phyloP scores from a whole-genome alignment of 2,113 vertebrate genomes.

The Penelope pileata region DNA sequence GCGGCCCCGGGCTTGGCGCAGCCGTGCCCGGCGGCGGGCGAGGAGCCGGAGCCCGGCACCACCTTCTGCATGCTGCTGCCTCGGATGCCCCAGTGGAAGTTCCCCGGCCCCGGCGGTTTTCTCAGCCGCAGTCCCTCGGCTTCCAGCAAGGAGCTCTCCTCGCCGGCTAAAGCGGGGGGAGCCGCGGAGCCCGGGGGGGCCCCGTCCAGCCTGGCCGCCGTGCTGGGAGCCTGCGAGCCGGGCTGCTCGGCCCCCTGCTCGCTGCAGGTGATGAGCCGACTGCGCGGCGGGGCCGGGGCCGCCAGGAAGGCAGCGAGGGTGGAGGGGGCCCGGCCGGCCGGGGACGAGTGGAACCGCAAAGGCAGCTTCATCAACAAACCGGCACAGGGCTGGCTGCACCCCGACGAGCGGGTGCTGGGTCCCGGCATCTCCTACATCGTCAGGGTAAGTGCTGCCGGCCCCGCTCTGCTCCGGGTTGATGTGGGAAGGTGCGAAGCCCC shows the following conservation, averaged over 20 bases:
- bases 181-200: slow-evolving; percentile 61
- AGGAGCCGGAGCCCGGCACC: slow-evolving; percentile 88
- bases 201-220: slow-evolving; percentile 83
- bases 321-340: slow-evolving; percentile 78
- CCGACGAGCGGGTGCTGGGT: slow-evolving; percentile 89
- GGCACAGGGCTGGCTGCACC: slow-evolving; percentile 94
- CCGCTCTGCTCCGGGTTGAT: background rate
- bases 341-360: slow-evolving; percentile 88
- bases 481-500: background rate
- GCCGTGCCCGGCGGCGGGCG: slow-evolving; percentile 77
- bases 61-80: slow-evolving; percentile 95
- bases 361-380: slow-evolving; percentile 95
- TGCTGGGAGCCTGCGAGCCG: slow-evolving; percentile 89
- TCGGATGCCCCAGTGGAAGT: slow-evolving; percentile 93
- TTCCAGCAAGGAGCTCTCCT: slow-evolving; percentile 79
- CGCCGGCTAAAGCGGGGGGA: slow-evolving; percentile 15
- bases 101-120: slow-evolving; percentile 82
- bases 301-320: slow-evolving; percentile 76
- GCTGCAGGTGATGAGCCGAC: slow-evolving; percentile 81
- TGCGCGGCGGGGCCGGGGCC: slow-evolving; percentile 60
- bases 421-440: slow-evolving; percentile 93
- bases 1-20: slow-evolving; percentile 67
- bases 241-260: slow-evolving; percentile 89
- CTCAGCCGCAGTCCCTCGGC: slow-evolving; percentile 88
- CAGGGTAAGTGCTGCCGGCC: slow-evolving; percentile 81